Conservation (phyloP, 2,888 invertebrate species). For the Cerastis leucographa region DNA sequence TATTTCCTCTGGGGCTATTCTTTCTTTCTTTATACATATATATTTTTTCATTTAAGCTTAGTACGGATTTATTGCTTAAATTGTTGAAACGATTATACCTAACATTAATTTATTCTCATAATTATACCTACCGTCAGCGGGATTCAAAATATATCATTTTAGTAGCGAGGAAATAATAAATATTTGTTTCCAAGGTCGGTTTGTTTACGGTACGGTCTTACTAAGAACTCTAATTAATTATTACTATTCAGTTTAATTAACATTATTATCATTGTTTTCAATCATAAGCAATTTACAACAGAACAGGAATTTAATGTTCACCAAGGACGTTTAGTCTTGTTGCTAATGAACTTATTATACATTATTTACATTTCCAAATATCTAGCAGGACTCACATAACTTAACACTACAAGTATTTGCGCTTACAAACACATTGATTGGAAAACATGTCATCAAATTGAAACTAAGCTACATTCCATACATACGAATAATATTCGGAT, state of each 20-base stretch:
- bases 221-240: slow-evolving; percentile 15
- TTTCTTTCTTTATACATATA: not conserved
- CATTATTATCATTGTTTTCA: slow-evolving; percentile 17
- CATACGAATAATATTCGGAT: too few relatives aligned
- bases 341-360: slow-evolving; percentile 4
- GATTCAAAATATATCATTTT: slow-evolving; percentile 8
- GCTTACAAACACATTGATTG: too few relatives aligned
- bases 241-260: slow-evolving; percentile 14
- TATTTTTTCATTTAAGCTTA: slow-evolving; percentile 1
- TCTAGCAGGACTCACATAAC: too few relatives aligned
- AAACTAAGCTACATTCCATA: too few relatives aligned
- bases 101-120: slow-evolving; percentile 6
- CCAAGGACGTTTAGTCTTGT: slow-evolving; percentile 2
- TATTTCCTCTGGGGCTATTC: slow-evolving; percentile 8
- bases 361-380: too few relatives aligned
- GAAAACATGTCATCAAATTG: too few relatives aligned
- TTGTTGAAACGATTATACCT: slow-evolving; percentile 17
- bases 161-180: slow-evolving; percentile 14
- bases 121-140: not conserved
- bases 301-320: not conserved
- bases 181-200: not conserved
- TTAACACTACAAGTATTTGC: too few relatives aligned
- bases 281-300: slow-evolving; percentile 2
- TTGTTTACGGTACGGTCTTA: slow-evolving; percentile 7
- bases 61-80: slow-evolving; percentile 2